Conservation (phyloP, 2,888 invertebrate species). For the Cantharis rufa region DNA sequence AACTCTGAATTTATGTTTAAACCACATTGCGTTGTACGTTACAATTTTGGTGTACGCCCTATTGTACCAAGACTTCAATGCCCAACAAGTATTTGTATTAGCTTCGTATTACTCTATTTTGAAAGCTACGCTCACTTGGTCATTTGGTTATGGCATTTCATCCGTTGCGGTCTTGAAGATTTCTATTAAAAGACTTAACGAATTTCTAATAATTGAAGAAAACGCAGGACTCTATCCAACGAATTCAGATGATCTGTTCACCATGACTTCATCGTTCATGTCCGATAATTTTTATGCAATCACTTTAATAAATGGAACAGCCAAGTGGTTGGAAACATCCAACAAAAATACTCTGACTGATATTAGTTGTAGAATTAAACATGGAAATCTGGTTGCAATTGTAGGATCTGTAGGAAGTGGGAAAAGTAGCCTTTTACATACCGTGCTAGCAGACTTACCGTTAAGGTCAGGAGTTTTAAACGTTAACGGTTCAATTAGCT, state of each 20-base stretch:
- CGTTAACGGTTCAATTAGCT: constrained; percentile 69
- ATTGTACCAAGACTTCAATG: constrained; percentile 71
- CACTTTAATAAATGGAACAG: constrained; percentile 56
- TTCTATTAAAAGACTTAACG: constrained; percentile 71
- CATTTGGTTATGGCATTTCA: constrained; percentile 85
- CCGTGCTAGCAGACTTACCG: constrained; percentile 74
- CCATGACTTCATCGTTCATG: constrained; percentile 58
- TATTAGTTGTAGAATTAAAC: constrained; percentile 56
- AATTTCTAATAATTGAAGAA: constrained; percentile 60
- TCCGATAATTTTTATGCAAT: constrained; percentile 38
- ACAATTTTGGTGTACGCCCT: constrained; percentile 79
- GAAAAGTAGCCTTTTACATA: constrained; percentile 66
- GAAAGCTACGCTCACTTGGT: constrained; percentile 87
- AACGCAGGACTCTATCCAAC: constrained; percentile 47
- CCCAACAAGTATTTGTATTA: constrained; percentile 85
- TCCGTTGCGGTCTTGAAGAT: constrained; percentile 80
- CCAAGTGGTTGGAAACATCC: constrained; percentile 59
- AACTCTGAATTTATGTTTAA: constrained; percentile 82
- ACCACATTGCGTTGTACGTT: constrained; percentile 83
- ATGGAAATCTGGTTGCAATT: constrained; percentile 60
- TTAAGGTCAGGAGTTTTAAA: constrained; percentile 61
- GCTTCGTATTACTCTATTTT: constrained; percentile 90
- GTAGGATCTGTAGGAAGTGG: constrained; percentile 75
- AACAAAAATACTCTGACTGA: constrained; percentile 56
- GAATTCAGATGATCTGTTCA: constrained; percentile 59